phyloP scores from a whole-genome alignment of 2,888 invertebrate species.

The Caenorhabditis zanzibari region DNA sequence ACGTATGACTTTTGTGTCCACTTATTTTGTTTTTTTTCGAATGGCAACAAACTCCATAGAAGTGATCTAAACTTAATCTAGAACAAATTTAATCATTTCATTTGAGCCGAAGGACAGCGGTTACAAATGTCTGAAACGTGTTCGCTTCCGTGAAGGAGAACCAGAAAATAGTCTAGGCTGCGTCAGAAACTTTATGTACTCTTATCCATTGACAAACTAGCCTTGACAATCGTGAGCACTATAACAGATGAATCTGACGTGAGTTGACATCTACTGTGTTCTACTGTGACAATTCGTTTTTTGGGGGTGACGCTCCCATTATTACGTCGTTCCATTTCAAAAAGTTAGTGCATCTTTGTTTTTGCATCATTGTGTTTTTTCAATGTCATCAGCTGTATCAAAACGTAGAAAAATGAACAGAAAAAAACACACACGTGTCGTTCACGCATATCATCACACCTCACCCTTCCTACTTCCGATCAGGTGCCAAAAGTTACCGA shows the following conservation, averaged over 20 bases:
- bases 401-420: slow-evolving; percentile 13
- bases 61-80: slow-evolving; percentile 30
- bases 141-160: slow-evolving; percentile 3
- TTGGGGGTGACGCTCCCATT: background rate
- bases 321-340: slow-evolving; percentile 1
- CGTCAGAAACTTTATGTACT: background rate
- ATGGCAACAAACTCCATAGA: slow-evolving; percentile 35
- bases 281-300: slow-evolving; percentile 29
- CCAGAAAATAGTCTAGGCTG: slow-evolving; percentile 33
- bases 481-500: slow-evolving; percentile 22
- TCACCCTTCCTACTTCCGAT: background rate
- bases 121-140: slow-evolving; percentile 26
- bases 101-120: slow-evolving; percentile 8
- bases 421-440: slow-evolving; percentile 24
- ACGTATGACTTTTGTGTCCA: slow-evolving; percentile 23
- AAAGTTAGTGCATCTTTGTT: slow-evolving; percentile 18
- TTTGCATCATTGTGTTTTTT: slow-evolving; percentile 1
- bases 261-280: slow-evolving; percentile 24
- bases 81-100: slow-evolving; percentile 34
- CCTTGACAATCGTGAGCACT: slow-evolving; percentile 18
- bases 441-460: slow-evolving; percentile 28
- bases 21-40: background rate
- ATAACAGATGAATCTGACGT: slow-evolving; percentile 31
- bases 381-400: background rate
- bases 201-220: slow-evolving; percentile 1